phyloP scores from a whole-genome alignment of 2,888 invertebrate species.

The Cheilosia variabilis region DNA sequence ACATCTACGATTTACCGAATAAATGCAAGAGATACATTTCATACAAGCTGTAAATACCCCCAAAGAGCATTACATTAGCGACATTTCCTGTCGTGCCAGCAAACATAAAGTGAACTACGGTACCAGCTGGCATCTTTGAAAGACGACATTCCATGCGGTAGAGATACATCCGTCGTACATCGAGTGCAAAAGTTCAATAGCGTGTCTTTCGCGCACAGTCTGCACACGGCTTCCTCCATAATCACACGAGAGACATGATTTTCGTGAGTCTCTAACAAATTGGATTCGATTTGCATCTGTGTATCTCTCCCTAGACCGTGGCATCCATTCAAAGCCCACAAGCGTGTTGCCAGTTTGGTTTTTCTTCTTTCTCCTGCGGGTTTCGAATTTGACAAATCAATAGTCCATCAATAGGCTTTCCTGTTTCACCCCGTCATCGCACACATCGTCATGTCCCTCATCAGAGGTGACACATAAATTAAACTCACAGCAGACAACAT shows the following conservation, averaged over 20 bases:
- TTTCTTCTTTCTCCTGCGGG: neutral
- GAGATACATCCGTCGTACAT: constrained; percentile 46
- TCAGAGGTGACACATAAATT: constrained; percentile 68
- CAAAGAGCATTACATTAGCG: constrained; percentile 4
- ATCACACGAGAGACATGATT: constrained; percentile 64
- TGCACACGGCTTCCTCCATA: constrained; percentile 62
- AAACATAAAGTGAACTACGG: constrained; percentile 10
- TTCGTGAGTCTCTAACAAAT: constrained; percentile 73
- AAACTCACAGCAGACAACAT: constrained; percentile 45
- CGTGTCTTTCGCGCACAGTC: constrained; percentile 63
- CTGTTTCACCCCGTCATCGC: constrained; percentile 21
- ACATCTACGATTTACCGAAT: neutral
- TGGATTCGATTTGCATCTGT: constrained; percentile 74
- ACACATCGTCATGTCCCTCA: neutral
- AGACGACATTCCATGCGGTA: constrained; percentile 36
- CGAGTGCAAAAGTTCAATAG: constrained; percentile 74
- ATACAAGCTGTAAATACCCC: constrained; percentile 1
- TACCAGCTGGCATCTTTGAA: constrained; percentile 41
- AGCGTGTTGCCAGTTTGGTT: neutral
- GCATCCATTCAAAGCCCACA: constrained; percentile 5
- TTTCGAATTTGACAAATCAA: constrained; percentile 69
- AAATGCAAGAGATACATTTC: neutral
- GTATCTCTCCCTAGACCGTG: constrained; percentile 1
- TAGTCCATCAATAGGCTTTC: constrained; percentile 68
- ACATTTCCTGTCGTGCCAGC: constrained; percentile 36